These are phyloP conservation scores for Zonotrichia albicollis DNA, from an alignment of 2,797 vertebrate genomes.

Conservation along the genomic window DNA sequence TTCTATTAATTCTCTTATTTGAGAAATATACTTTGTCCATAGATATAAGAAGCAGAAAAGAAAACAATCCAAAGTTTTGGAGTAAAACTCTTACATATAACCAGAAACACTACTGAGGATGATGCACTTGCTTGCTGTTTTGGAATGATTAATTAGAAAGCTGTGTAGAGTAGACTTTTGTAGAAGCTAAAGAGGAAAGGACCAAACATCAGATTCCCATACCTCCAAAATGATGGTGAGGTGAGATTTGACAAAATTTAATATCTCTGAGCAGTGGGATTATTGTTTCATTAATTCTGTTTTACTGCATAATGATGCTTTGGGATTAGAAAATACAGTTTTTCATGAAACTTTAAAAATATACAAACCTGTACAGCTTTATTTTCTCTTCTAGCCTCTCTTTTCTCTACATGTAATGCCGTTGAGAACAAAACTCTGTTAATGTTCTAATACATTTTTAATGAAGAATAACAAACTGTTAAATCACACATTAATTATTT, in stretches of 20 bases:
- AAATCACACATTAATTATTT: constrained; percentile 56
- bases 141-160: background rate
- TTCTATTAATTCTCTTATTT: background rate
- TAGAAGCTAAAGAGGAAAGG: background rate
- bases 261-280: background rate
- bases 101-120: background rate
- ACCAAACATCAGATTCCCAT: background rate
- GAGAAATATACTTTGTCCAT: background rate
- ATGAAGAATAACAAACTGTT: constrained; percentile 60
- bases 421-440: constrained; percentile 13
- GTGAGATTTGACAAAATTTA: background rate
- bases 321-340: background rate
- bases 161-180: background rate
- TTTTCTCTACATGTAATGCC: background rate
- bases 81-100: background rate
- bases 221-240: background rate
- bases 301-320: background rate
- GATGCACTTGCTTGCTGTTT: background rate
- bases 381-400: background rate
- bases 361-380: background rate
- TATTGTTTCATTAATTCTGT: background rate
- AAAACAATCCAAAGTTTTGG: background rate
- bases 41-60: background rate
- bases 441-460: constrained; percentile 59
- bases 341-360: constrained; percentile 18